Evolutionary conservation across 2,797 vertebrate genomes (phyloP).

Genomic region (Melanotaenia nigrans): DNA sequence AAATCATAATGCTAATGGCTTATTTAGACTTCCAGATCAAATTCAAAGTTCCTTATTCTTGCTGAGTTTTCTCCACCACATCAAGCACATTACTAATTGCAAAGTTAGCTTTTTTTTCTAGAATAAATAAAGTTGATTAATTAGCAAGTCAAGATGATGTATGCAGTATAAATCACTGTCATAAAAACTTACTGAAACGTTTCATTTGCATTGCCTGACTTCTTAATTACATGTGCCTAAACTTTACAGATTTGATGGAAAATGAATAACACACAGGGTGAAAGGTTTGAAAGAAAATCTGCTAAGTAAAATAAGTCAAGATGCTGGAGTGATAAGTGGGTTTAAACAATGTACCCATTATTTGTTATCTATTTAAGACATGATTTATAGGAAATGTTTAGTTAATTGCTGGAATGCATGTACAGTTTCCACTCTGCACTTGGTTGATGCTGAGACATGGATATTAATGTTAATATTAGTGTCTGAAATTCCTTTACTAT

Average conservation of each 20-base stretch:
- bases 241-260: conserved; percentile 72
- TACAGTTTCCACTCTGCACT: not conserved
- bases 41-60: conserved; percentile 69
- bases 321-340: conserved; percentile 24
- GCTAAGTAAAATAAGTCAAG: conserved; percentile 44
- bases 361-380: conserved; percentile 16
- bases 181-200: conserved; percentile 77
- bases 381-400: conserved; percentile 13
- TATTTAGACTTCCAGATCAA: conserved; percentile 74
- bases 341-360: conserved; percentile 8
- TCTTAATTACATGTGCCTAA: conserved; percentile 78
- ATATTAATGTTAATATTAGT: conserved; percentile 4
- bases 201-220: conserved; percentile 78
- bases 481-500: conserved; percentile 13
- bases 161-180: conserved; percentile 85
- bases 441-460: not conserved
- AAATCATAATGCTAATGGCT: conserved; percentile 71
- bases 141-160: conserved; percentile 86
- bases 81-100: conserved; percentile 79
- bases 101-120: conserved; percentile 68
- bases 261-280: conserved; percentile 73
- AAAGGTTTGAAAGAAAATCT: conserved; percentile 60
- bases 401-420: conserved; percentile 14
- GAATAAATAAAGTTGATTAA: conserved; percentile 88
- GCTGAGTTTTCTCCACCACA: conserved; percentile 72